Evolutionary conservation across 1,140 invertebrate genomes (phyloP), one percentile per base, ranked within the genome.

Genomic region (Oedothorax gibbosus): DNA sequence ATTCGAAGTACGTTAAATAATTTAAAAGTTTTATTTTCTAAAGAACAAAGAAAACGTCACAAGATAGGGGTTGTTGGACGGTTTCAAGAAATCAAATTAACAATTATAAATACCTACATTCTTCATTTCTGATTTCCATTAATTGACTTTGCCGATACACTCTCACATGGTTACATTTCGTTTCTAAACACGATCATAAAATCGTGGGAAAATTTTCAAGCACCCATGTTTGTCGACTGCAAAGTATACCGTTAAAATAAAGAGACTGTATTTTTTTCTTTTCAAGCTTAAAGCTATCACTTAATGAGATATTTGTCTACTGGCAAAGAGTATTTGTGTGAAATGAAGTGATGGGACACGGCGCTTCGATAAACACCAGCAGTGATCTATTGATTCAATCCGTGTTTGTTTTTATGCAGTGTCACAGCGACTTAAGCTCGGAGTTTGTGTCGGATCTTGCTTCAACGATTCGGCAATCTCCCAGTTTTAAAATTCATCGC

Each of bases 221-320:
- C 73, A 20, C 35, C 35, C 50, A 49, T 82, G 51, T 82, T 82
- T 82, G 80, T 81, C 54, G 78, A 81, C 60, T 81, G 14, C 18
- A 68, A 20, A 62, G 72, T 15, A 62, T 62, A 56, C 12, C 21
- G 51, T n/a, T 54, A 82, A 73, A 82, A 53, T 64, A 66, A 56
- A 73, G 54, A 51, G 18, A 21, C n/a, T 53, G 8, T 49, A 50
- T 71, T 51, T 71, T 35, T 71, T 51, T 69, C 73, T 82, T 82
- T 57, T 73, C 7, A 57, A 81, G 66, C 49, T 71, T 81, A 69
- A 57, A 69, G 80, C 80, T 64, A 82, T 82, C 80, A 82, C 35
- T 82, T 82, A 82, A 82, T 82, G 80, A 82, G 80, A 82, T 82
- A 82, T 82, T 82, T 82, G 79, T 82, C 80, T 73, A 71, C 56